Percentiles rank a stretch among this genome's conserved stretches.
phyloP scores from a whole-genome alignment of 2,888 invertebrate species.

The Philonicus albiceps region DNA sequence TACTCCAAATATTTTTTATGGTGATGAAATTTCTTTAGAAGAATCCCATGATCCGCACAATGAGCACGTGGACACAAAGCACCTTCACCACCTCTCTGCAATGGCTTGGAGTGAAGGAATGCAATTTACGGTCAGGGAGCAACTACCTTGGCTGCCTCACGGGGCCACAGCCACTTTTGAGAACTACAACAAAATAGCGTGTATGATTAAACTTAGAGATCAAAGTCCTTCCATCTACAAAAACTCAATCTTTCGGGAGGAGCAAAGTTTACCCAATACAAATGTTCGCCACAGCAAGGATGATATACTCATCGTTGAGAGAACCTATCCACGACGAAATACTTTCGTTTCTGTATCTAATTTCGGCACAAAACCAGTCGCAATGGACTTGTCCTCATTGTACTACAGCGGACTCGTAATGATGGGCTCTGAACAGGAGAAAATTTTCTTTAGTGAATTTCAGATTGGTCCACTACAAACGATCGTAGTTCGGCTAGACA shows the following conservation, averaged over 20 bases:
- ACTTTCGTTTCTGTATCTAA: slow-evolving; percentile 80
- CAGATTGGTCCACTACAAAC: slow-evolving; percentile 69
- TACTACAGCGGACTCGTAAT: slow-evolving; percentile 74
- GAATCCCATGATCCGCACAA: slow-evolving; percentile 68
- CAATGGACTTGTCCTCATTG: slow-evolving; percentile 76
- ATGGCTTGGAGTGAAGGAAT: slow-evolving; percentile 70
- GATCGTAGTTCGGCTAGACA: slow-evolving; percentile 70
- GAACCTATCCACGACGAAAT: slow-evolving; percentile 81
- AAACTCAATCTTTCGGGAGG: slow-evolving; percentile 73
- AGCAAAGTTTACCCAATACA: slow-evolving; percentile 70
- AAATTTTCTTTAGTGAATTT: slow-evolving; percentile 63
- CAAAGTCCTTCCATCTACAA: slow-evolving; percentile 77
- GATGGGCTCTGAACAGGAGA: slow-evolving; percentile 53
- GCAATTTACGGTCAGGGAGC: slow-evolving; percentile 65
- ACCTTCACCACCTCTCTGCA: slow-evolving; percentile 73
- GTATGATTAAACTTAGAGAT: slow-evolving; percentile 69
- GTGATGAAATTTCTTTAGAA: slow-evolving; percentile 84
- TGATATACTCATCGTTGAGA: slow-evolving; percentile 75
- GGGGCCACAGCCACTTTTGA: slow-evolving; percentile 66
- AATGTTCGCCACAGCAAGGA: slow-evolving; percentile 72
- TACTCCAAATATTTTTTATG: slow-evolving; percentile 87
- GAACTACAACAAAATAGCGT: slow-evolving; percentile 67
- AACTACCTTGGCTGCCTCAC: slow-evolving; percentile 73
- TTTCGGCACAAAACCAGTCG: slow-evolving; percentile 69
- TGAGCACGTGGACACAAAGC: slow-evolving; percentile 68